Percentiles rank a stretch among this genome's conserved stretches.
phyloP scores from a whole-genome alignment of 2,888 invertebrate genomes.

The Brachyptera putata region DNA sequence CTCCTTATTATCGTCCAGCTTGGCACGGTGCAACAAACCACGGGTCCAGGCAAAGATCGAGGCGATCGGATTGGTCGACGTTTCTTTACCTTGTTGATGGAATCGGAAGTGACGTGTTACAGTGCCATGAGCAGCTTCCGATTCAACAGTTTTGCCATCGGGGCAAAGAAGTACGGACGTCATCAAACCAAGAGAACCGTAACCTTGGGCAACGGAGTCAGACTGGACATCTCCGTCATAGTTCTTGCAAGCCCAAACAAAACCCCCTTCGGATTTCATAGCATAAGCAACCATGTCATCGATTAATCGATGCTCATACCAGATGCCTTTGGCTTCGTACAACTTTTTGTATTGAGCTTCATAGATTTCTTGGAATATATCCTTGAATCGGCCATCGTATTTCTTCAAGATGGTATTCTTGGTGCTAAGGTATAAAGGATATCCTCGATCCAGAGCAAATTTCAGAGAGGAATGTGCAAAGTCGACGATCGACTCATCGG shows the following conservation, averaged over 20 bases:
- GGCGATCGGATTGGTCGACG: conserved; percentile 97
- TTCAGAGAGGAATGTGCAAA: conserved; percentile 95
- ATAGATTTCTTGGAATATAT: conserved; percentile 95
- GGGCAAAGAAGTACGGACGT: conserved; percentile 95
- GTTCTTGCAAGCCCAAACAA: conserved; percentile 99
- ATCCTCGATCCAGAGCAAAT: conserved; percentile 76
- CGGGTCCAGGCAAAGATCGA: conserved; percentile 99
- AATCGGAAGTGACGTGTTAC: conserved; percentile 87
- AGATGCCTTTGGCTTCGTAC: conserved; percentile 82
- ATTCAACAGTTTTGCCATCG: conserved; percentile 96
- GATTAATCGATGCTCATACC: conserved; percentile 98
- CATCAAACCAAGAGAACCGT: conserved; percentile 95
- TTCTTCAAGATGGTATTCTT: conserved; percentile 96
- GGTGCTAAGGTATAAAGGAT: conserved; percentile 91
- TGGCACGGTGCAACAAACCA: conserved; percentile 89
- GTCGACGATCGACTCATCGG: conserved; percentile 86
- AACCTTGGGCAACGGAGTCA: conserved; percentile 96
- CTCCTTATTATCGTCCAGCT: conserved; percentile 78
- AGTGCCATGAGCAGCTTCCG: conserved; percentile 98
- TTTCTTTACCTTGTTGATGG: conserved; percentile 93
- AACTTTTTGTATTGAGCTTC: conserved; percentile 78
- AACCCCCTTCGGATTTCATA: conserved; percentile 97
- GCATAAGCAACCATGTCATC: conserved; percentile 99
- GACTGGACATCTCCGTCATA: conserved; percentile 99
- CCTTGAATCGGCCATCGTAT: conserved; percentile 95